Percentiles rank a stretch among this genome's conserved stretches.
Evolutionary conservation across 2,888 invertebrate species (phyloP).

Genomic region (Habrosyne pyritoides): DNA sequence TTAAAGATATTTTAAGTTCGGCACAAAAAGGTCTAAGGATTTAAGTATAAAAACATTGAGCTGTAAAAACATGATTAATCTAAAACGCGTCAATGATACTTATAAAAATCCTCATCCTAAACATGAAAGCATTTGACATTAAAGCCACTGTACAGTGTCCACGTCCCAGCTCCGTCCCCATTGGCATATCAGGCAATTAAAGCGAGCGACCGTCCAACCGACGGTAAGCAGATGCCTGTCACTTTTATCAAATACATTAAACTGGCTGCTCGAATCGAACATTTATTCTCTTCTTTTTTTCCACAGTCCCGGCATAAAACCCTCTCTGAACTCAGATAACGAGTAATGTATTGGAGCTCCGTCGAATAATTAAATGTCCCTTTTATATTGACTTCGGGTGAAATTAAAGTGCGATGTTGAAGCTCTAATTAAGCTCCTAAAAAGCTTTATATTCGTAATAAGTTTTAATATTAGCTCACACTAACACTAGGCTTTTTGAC

Average conservation of each 20-base stretch:
- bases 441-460: constrained; percentile 31
- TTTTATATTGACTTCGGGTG: constrained; percentile 56
- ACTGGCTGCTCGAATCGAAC: constrained; percentile 73
- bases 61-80: constrained; percentile 19
- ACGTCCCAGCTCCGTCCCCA: constrained; percentile 43
- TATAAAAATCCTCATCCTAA: constrained; percentile 23
- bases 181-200: constrained; percentile 79
- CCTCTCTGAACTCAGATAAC: constrained; percentile 71
- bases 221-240: constrained; percentile 80
- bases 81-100: constrained; percentile 27
- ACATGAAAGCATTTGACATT: constrained; percentile 57
- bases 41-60: background rate
- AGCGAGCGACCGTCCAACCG: constrained; percentile 57
- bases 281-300: constrained; percentile 68
- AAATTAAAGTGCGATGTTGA: constrained; percentile 54
- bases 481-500: constrained; percentile 6
- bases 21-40: background rate
- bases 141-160: constrained; percentile 44
- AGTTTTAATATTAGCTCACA: constrained; percentile 17
- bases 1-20: too few relatives aligned
- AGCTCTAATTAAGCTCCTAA: constrained; percentile 63
- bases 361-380: constrained; percentile 76
- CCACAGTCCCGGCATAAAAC: constrained; percentile 59
- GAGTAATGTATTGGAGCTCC: constrained; percentile 72
- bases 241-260: constrained; percentile 82